Conservation (phyloP, 2,888 invertebrate species). For the Eulithis testata region DNA sequence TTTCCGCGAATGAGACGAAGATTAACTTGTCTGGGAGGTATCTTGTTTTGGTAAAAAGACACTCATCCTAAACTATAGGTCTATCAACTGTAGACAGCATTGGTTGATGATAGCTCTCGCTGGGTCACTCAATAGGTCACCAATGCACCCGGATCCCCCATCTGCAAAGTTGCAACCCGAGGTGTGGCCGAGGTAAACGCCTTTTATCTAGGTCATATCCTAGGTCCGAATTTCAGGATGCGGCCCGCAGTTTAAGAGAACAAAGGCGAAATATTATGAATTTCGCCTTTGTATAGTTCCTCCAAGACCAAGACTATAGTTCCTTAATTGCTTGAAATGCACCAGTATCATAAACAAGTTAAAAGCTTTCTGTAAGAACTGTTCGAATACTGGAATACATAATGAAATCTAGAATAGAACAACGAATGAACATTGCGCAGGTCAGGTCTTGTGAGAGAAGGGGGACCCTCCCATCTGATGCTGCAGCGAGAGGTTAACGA, state of each 20-base stretch:
- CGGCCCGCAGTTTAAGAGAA: background rate
- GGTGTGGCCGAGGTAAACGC: background rate
- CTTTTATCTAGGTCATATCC: background rate
- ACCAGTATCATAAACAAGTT: too few relatives aligned
- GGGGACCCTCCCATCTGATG: background rate
- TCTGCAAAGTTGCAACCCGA: background rate
- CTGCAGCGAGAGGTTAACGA: constrained; percentile 11
- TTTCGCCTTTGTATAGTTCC: too few relatives aligned
- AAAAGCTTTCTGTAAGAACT: too few relatives aligned
- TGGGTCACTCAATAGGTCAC: background rate
- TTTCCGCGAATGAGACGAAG: too few relatives aligned
- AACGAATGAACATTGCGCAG: background rate
- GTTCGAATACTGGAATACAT: too few relatives aligned
- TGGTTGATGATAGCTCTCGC: too few relatives aligned
- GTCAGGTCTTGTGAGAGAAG: constrained; percentile 1
- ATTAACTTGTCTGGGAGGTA: too few relatives aligned
- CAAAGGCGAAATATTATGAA: background rate
- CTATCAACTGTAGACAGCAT: too few relatives aligned
- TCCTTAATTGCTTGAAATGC: too few relatives aligned
- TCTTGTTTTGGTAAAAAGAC: too few relatives aligned
- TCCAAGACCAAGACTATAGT: too few relatives aligned
- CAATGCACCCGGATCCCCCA: background rate
- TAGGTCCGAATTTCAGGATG: background rate
- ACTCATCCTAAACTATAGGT: background rate
- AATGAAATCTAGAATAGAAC: background rate